Evolutionary conservation across 2,888 invertebrate genomes (phyloP).

Genomic region (Mechanitis mazaeus): DNA sequence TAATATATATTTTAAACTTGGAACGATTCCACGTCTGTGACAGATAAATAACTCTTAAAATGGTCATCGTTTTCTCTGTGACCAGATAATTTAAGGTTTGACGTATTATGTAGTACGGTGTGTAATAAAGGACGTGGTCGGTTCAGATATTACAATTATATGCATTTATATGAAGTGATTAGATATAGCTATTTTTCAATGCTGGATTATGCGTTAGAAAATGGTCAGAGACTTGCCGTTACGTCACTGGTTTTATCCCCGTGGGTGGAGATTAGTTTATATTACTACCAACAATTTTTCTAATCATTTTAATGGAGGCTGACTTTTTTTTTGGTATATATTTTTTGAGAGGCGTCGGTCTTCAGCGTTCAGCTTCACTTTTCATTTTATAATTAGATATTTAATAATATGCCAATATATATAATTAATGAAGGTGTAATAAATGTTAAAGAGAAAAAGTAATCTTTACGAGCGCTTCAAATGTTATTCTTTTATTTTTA

Average conservation of each 20-base stretch:
- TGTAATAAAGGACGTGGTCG: constrained; percentile 47
- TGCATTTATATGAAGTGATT: constrained; percentile 46
- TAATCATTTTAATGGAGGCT: constrained; percentile 44
- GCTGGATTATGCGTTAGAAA: constrained; percentile 42
- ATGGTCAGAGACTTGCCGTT: constrained; percentile 39
- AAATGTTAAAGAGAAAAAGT: constrained; percentile 16
- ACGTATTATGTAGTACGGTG: constrained; percentile 62
- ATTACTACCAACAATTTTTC: constrained; percentile 29
- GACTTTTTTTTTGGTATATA: constrained; percentile 17
- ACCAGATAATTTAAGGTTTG: constrained; percentile 65
- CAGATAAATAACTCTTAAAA: constrained; percentile 49
- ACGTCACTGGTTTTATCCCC: constrained; percentile 44
- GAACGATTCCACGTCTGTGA: constrained; percentile 38
- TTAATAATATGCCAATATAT: constrained; percentile 21
- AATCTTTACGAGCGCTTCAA: constrained; percentile 20
- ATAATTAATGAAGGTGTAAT: constrained; percentile 22
- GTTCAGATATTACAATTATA: constrained; percentile 54
- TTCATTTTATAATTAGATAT: constrained; percentile 22
- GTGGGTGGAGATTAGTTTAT: constrained; percentile 58
- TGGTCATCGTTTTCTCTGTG: constrained; percentile 53
- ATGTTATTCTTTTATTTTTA: constrained; percentile 13
- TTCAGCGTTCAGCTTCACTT: constrained; percentile 11
- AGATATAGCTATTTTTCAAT: constrained; percentile 60
- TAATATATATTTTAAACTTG: constrained; percentile 29
- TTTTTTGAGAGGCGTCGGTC: background rate